Base-by-base conservation (phyloP, 2,113 vertebrate species). In the Arothron firmamentum region DNA sequence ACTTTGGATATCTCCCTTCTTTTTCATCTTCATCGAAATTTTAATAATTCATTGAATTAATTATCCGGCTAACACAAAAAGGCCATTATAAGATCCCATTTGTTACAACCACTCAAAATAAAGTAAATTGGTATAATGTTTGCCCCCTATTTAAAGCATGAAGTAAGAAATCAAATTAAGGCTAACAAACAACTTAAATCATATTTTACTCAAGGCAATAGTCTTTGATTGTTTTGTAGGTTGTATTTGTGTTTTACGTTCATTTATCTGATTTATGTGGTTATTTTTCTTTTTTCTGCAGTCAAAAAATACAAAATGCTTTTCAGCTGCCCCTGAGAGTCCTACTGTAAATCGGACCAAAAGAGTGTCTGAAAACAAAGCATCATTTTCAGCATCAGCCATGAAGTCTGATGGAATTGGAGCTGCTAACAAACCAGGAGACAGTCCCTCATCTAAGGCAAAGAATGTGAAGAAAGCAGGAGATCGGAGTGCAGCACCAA, bases 391-490 rank as follows among this genome's bases (percentile, higher is more conserved):
- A 74, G 52, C 72, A 38, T 85, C 90, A 86, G 94, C 92, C 88
- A 99, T 99, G 96, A 98, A 98, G 92, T 98, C 96, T 16, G 96
- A 99, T 89, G 92, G 90, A 73, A 88, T 95, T 81, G 93, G 85
- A 0, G 90, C 91, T 77, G 92, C 90, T 60, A 90, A 63, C 80
- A 96, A 93, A 84, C 58, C 89, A 51, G 87, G 87, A 70, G 94
- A 94, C 42, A 86, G 87, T 54, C 87, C 90, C 34, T 81, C 93
- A 28, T 64, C 91, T 62, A 94, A 93, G 56, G 91, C 89, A 20
- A 97, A 93, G 79, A 90, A 84, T 62, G 79, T 79, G 16, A 93
- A 90, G 82, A 96, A 94, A 83, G 75, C 87, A 31, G 88, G 82
- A 31, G 93, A 89, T 7, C 92, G 87, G 75, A 81, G 62, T 55